phyloP scores from a whole-genome alignment of 2,797 vertebrate genomes.

The Ciconia nigra region DNA sequence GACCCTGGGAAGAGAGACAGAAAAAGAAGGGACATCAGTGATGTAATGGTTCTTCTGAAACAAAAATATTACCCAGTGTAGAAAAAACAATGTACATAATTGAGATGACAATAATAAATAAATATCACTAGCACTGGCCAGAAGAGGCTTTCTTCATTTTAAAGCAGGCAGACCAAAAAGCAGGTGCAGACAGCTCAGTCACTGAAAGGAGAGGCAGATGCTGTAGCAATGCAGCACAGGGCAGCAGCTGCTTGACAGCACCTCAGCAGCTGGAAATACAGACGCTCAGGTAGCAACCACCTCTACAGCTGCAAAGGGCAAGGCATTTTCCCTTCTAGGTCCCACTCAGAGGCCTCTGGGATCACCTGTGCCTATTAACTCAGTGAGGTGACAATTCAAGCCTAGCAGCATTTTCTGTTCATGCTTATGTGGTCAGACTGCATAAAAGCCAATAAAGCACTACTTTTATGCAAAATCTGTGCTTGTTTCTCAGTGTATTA shows the following conservation, averaged over 20 bases:
- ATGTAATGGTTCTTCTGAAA: neutral
- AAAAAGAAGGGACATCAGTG: neutral
- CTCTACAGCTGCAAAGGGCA: neutral
- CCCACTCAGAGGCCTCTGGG: neutral
- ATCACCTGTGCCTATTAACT: neutral
- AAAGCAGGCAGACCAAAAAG: neutral
- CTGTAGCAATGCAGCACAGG: neutral
- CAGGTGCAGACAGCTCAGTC: neutral
- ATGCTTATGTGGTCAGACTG: neutral
- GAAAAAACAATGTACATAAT: neutral
- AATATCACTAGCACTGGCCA: neutral
- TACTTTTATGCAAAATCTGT: neutral
- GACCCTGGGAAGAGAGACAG: neutral
- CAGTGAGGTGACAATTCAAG: neutral
- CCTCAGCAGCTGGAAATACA: neutral
- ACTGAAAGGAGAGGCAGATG: neutral
- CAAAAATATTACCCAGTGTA: neutral
- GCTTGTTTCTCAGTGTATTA: neutral
- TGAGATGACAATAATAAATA: neutral
- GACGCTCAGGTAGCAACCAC: neutral
- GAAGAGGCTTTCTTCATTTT: neutral
- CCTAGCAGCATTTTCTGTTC: neutral
- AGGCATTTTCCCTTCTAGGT: neutral
- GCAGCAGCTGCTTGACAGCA: neutral
- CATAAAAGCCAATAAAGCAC: neutral